Evolutionary conservation across 2,888 invertebrate species (phyloP), one percentile per base, ranked within the genome.

Genomic region (Cataglyphis rosenhaueri): DNA sequence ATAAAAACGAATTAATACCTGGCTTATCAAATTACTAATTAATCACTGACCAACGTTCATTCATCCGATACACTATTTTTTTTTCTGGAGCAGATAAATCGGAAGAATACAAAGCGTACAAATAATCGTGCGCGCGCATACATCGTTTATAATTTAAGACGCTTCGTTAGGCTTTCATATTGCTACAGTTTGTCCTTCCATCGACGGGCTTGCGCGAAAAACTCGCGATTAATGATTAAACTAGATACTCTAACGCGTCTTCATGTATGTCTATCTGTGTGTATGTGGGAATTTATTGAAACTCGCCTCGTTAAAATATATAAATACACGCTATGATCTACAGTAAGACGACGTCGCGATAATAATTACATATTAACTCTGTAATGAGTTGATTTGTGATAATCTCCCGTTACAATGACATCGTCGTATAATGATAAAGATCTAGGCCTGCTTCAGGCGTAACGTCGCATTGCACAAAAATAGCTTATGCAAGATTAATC

Each of bases 291-390:
- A 65, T 65, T 75, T n/a, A 52, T 75, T 52, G 76, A 65, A 65
- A 55, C 76, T 76, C 52, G 64, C 38, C 25, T 21, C 29, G 5
- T 10, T 76, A 55, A 76, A 55, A 65, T 65, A 35, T 55, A 44
- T 44, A 44, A 44, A 44, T 38, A 38, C 29, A 38, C 9, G 64
- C 52, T 65, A 38, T 41, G 65, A 76, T 65, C 29, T 76, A 75
- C 75, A 55, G 18, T 18, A 18, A 52, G 52, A 75, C 52, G 52
- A 64, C n/a, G 48, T 52, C 52, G 25, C 38, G 10, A 55, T 76
- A 76, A 76, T 65, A 65, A 76, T 65, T 76, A 55, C 38, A 41
- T 10, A 41, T 9, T 55, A 65, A 55, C 5, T 75, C 25, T 25
- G 29, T 29, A 38, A 55, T 41, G 55, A 55, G 21, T 29, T 44